Conservation (phyloP, 2,113 vertebrate species). For the Menura novaehollandiae region DNA sequence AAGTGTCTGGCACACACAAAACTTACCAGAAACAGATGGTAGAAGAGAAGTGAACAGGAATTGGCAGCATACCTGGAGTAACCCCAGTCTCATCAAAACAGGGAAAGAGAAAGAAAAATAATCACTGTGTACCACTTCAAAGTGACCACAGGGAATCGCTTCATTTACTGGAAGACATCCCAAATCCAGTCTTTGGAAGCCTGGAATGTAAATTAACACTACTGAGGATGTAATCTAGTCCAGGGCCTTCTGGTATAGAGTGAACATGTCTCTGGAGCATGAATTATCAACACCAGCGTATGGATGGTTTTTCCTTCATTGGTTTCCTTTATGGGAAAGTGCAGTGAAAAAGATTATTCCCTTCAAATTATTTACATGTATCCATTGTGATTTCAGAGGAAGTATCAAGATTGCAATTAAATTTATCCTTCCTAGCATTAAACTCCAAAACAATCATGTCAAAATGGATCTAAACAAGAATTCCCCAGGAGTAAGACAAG, state of each 20-base stretch:
- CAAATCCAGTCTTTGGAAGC: not conserved
- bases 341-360: not conserved
- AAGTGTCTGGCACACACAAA: not conserved
- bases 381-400: not conserved
- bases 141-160: not conserved
- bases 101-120: not conserved
- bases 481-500: not conserved
- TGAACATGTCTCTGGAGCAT: not conserved
- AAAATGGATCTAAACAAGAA: not conserved
- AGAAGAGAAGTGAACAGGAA: not conserved
- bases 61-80: not conserved
- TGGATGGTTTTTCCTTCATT: not conserved
- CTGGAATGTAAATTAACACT: not conserved
- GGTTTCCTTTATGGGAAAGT: not conserved
- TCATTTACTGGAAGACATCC: not conserved
- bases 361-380: not conserved
- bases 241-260: not conserved
- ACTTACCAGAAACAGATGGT: not conserved
- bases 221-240: not conserved
- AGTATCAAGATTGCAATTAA: not conserved
- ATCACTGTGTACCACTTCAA: not conserved
- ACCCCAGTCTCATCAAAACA: not conserved
- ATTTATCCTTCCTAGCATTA: not conserved
- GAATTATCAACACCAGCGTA: too few species aligned
- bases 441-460: not conserved